phyloP scores from a whole-genome alignment of 2,797 vertebrate species.

The Enteromius argenteus region DNA sequence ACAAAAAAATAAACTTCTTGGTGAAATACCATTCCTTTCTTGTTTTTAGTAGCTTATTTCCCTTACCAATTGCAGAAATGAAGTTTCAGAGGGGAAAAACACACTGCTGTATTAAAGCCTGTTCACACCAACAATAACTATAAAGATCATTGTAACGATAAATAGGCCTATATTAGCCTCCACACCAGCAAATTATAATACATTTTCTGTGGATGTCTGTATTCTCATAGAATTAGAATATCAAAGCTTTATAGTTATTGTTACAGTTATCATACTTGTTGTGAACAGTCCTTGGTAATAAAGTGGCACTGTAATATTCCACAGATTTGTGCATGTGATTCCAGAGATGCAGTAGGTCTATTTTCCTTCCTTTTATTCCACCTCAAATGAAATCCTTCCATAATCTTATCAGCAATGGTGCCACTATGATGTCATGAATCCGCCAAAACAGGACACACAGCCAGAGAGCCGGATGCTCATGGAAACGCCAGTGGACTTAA shows the following conservation, averaged over 20 bases:
- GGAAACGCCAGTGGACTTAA: background rate
- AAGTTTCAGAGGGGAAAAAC: background rate
- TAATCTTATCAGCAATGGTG: constrained; percentile 11
- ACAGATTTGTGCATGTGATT: background rate
- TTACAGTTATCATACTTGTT: background rate
- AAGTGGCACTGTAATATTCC: background rate
- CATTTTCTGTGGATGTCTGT: background rate
- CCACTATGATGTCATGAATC: background rate
- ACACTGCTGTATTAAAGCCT: background rate
- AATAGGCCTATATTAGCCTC: background rate
- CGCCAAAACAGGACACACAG: background rate
- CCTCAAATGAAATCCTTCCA: background rate
- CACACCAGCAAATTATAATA: background rate
- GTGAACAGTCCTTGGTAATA: background rate
- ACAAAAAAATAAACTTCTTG: constrained; percentile 7
- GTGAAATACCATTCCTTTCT: background rate
- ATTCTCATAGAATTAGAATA: background rate
- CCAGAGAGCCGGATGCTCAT: background rate
- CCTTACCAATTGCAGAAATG: background rate
- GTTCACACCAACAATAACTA: background rate
- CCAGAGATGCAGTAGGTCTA: background rate
- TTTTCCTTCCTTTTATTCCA: background rate
- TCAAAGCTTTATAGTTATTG: background rate
- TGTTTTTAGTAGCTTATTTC: background rate
- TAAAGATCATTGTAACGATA: background rate